Evolutionary conservation across 2,888 invertebrate species (phyloP).

Genomic region (Drosophila kuntzei): DNA sequence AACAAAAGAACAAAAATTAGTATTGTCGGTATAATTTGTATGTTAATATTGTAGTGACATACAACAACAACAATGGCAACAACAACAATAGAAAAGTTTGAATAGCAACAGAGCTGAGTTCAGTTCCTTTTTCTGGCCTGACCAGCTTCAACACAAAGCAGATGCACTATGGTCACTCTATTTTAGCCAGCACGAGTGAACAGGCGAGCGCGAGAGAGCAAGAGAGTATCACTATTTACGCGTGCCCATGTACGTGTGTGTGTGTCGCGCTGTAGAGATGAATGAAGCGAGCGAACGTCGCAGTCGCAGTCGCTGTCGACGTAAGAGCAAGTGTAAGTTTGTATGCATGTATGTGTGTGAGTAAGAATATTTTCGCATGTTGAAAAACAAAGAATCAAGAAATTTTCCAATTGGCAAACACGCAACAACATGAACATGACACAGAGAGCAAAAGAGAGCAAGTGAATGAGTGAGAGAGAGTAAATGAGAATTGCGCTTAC

Average conservation of each 20-base stretch:
- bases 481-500: slow-evolving; percentile 64
- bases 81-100: slow-evolving; percentile 28
- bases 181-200: slow-evolving; percentile 56
- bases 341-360: slow-evolving; percentile 20
- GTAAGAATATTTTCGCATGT: slow-evolving; percentile 56
- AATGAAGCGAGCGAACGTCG: slow-evolving; percentile 58
- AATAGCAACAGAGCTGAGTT: slow-evolving; percentile 36
- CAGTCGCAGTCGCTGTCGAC: slow-evolving; percentile 29
- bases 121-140: slow-evolving; percentile 50
- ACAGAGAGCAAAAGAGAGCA: slow-evolving; percentile 6
- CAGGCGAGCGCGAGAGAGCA: slow-evolving; percentile 43
- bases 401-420: slow-evolving; percentile 76
- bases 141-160: slow-evolving; percentile 69
- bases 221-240: slow-evolving; percentile 56
- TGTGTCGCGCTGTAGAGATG: slow-evolving; percentile 63
- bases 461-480: slow-evolving; percentile 14
- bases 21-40: slow-evolving; percentile 61
- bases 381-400: slow-evolving; percentile 65
- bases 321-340: slow-evolving; percentile 67
- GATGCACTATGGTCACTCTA: slow-evolving; percentile 63
- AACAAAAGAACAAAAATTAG: slow-evolving; percentile 57
- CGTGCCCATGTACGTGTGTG: slow-evolving; percentile 20
- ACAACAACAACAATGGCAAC: slow-evolving; percentile 13
- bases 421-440: slow-evolving; percentile 32
- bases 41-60: slow-evolving; percentile 48